A percentile compares a stretch with the other conserved stretches of the same genome.
Conservation (phyloP, 1,140 invertebrate genomes). For the Periplaneta americana region DNA sequence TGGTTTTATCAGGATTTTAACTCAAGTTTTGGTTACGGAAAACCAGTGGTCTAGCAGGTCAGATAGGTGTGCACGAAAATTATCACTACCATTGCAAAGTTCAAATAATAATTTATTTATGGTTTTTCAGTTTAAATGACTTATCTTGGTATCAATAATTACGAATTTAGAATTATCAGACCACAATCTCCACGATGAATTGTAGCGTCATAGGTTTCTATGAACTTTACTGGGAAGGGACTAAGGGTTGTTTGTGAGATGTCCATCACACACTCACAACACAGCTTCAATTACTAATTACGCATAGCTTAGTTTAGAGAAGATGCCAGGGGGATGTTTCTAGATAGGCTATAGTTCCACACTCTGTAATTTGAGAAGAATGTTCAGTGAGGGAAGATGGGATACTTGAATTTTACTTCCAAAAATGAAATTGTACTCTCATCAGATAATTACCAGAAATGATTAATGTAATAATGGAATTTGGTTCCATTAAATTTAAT, state of each 20-base stretch:
- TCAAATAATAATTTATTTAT: too few species aligned
- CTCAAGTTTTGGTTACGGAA: too few species aligned
- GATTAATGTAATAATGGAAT: too few species aligned
- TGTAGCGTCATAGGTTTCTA: background rate
- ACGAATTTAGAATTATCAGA: too few species aligned
- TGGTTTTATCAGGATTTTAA: too few species aligned
- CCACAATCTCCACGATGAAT: too few species aligned
- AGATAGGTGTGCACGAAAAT: too few species aligned
- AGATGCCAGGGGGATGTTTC: background rate
- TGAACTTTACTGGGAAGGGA: background rate
- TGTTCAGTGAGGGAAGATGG: background rate
- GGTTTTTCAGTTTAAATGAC: too few species aligned
- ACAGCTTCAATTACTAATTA: background rate
- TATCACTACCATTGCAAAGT: too few species aligned
- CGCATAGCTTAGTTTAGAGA: background rate
- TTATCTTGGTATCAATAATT: too few species aligned
- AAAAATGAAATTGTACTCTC: background rate
- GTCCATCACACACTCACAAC: background rate
- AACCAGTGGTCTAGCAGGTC: too few species aligned
- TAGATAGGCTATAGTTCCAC: background rate
- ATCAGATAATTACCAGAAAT: background rate
- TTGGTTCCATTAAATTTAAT: too few species aligned
- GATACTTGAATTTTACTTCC: background rate
- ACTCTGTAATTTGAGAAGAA: background rate
- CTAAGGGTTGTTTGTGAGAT: background rate